Conservation (phyloP, 2,113 vertebrate species). For the Heterotilapia buettikoferi region DNA sequence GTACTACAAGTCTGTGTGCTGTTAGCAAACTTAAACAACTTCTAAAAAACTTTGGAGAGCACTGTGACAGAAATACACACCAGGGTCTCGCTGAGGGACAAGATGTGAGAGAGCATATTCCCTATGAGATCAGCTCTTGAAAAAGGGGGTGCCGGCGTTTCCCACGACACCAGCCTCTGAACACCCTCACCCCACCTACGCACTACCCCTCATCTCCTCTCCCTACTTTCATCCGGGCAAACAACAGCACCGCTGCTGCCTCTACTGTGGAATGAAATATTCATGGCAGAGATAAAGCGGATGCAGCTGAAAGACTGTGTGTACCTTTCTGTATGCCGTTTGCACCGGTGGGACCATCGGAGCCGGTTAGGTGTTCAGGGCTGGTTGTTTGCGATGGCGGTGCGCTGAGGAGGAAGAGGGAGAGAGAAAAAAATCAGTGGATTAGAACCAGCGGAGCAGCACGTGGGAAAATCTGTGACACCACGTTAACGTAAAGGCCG, state of each 20-base stretch:
- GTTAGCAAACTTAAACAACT: constrained; percentile 58
- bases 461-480: background rate
- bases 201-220: constrained; percentile 2
- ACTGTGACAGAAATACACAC: constrained; percentile 29
- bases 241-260: constrained; percentile 40
- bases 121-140: constrained; percentile 34
- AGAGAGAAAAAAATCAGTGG: background rate
- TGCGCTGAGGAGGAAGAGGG: constrained; percentile 33
- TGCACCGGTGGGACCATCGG: constrained; percentile 47
- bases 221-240: constrained; percentile 55
- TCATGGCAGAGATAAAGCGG: constrained; percentile 58
- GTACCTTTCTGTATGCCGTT: constrained; percentile 66
- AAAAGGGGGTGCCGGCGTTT: constrained; percentile 20
- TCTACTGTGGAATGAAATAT: constrained; percentile 59
- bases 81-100: constrained; percentile 34
- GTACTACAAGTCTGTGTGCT: constrained; percentile 11
- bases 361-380: constrained; percentile 45
- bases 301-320: constrained; percentile 34
- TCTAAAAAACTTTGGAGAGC: constrained; percentile 50
- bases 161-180: constrained; percentile 7
- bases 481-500: background rate
- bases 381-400: constrained; percentile 39
- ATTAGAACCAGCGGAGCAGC: background rate
- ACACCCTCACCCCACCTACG: background rate
- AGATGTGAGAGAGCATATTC: constrained; percentile 46